Conservation (phyloP, 2,797 vertebrate genomes). For the Periophthalmus magnuspinnatus region DNA sequence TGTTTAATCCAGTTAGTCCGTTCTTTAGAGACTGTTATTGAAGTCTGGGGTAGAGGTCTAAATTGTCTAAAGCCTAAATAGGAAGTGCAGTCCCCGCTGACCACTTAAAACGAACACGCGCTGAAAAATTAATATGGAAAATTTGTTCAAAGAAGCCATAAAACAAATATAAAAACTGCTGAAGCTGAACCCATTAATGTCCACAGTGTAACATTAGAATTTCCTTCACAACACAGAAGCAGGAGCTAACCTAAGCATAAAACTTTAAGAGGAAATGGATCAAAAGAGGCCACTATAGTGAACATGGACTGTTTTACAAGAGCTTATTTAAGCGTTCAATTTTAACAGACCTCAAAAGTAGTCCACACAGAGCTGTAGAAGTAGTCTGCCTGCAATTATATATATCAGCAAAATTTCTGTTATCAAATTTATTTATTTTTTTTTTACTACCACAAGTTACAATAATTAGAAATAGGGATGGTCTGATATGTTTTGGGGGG, state of each 20-base stretch:
- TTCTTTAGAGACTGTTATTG: conserved; percentile 7
- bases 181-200: conserved; percentile 16
- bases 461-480: too few relatives aligned
- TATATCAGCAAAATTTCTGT: background rate
- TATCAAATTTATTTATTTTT: too few relatives aligned
- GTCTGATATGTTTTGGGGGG: too few relatives aligned
- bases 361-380: background rate
- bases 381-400: background rate
- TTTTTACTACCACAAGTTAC: too few relatives aligned
- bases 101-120: conserved; percentile 7
- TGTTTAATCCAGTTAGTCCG: background rate
- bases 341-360: background rate
- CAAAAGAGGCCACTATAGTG: conserved; percentile 12
- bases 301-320: background rate
- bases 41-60: conserved; percentile 10
- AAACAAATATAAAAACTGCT: conserved; percentile 20
- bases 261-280: conserved; percentile 9
- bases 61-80: conserved; percentile 14
- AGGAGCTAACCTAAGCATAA: conserved; percentile 4
- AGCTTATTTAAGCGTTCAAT: background rate
- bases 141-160: conserved; percentile 18
- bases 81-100: background rate
- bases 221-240: conserved; percentile 7
- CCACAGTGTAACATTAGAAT: conserved; percentile 11
- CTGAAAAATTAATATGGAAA: conserved; percentile 13